Base-by-base conservation (phyloP, 2,888 invertebrate genomes). In the Ceraclea dissimilis region DNA sequence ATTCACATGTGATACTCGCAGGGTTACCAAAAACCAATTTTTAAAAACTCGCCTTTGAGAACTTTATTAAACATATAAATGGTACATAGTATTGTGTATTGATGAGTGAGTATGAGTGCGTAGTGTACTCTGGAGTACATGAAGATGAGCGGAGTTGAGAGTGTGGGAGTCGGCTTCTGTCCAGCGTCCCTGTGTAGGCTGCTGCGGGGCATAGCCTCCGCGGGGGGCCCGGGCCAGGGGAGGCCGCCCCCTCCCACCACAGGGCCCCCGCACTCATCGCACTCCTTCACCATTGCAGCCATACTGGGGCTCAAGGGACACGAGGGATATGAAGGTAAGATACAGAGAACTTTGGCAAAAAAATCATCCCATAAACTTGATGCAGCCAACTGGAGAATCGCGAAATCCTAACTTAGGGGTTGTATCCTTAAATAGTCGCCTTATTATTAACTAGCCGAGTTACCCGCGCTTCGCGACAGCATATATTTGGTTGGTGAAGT, bases 201-300 rank as follows among this genome's bases (percentile, higher is more conserved):
- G 54, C 54, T 60, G 59, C 56, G 59, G 53, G 62, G 61, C 57
- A 59, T 59, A 47, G 60, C 57, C 44, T 59, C 62, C 19, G 53
- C 54, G 26, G 65, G 65, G 59, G 63, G 63, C 59, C 54, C 53
- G 16, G 43, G 43, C 17, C 39, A 18, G 1, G 26, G 33, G 26
- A 63, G 64, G 61, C 62, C 53, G 59, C 52, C 60, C 49, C 53
- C 54, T 18, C 31, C 31, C 19, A 48, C 39, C 0, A 31, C 50
- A 16, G 53, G 51, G 53, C 48, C 58, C 13, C 46, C 48, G n/a
- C 48, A 59, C 11, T 55, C 59, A 6, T 49, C 56, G 2, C 88
- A 87, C 67, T 89, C 90, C 5, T 93, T 93, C 66, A 92, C 92
- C 20, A 93, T 93, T 64, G 92, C 91, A 62, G 90, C 91, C 61